Evolutionary conservation across 2,797 vertebrate genomes (phyloP), one percentile per base, ranked within the genome.

Genomic region (Sylvia borin): DNA sequence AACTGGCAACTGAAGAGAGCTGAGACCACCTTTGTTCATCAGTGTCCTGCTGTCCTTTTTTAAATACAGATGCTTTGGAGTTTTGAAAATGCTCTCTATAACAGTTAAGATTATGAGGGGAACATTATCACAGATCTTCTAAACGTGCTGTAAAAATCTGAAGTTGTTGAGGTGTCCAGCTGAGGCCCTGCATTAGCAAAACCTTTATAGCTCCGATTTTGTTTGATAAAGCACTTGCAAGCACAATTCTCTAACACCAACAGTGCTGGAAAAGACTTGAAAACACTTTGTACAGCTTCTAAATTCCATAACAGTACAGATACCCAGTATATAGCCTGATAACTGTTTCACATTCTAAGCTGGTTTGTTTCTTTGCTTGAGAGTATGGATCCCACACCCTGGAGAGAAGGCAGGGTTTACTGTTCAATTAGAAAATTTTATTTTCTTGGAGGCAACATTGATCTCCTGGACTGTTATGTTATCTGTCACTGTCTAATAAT

Each of bases 391-490:
- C 5, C 17, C 10, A 38, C 36, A 24, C 14, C 25, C 66, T 85
- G 83, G 47, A 58, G 76, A 88, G 79, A 92, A 90, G 91, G 12
- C 24, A 61, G 10, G 70, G 38, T 40, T 95, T 84, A 94, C 19
- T 8, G 48, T 78, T 96, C 65, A 88, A 90, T 95, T 86, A 92
- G 47, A 91, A 95, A 96, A 80, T 12, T 65, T 85, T 92, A 88
- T 96, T 96, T 96, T 95, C 73, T 78, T 95, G 75, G 87, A 88
- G 95, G 77, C 45, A 89, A 43, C 57, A 71, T 90, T 85, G 91
- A 83, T 92, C 43, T 92, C 40, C 58, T 16, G 70, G 45, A 82
- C 53, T 94, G 74, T 58, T 67, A 85, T 21, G 14, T 42, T 61
- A 83, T 77, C 72, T 62, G 83, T 90, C 67, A 74, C 61, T 85